Evolutionary conservation across 1,140 invertebrate genomes (phyloP).

Genomic region (Lysiphlebus fabarum): DNA sequence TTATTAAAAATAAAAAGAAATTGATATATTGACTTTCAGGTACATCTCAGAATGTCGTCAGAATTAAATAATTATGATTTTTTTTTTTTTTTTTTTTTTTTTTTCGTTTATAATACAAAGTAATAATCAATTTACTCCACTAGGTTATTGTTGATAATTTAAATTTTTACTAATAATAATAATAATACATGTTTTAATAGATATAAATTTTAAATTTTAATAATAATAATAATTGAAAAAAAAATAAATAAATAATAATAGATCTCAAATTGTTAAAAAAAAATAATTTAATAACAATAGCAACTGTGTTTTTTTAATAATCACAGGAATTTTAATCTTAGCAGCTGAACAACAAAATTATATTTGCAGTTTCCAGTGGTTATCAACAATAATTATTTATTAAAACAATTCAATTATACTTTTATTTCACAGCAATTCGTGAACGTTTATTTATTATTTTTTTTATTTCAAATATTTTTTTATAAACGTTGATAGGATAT

Average conservation of each 20-base stretch:
- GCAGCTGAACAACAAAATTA: slow-evolving; percentile 54
- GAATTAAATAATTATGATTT: too few relatives aligned
- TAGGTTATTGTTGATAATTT: too few relatives aligned
- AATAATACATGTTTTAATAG: neutral
- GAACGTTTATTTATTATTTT: slow-evolving; percentile 30
- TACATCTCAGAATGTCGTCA: too few relatives aligned
- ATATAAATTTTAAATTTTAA: neutral
- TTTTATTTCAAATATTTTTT: neutral
- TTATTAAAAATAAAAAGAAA: neutral
- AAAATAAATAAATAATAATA: too few relatives aligned
- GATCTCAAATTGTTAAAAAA: neutral
- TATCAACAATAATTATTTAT: slow-evolving; percentile 41
- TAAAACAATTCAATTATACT: slow-evolving; percentile 33
- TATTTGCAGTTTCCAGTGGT: slow-evolving; percentile 52
- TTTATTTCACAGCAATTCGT: slow-evolving; percentile 31
- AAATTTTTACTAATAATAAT: neutral
- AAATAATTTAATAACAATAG: neutral
- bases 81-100: too few relatives aligned
- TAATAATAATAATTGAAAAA: neutral
- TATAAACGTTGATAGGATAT: neutral
- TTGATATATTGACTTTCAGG: too few relatives aligned
- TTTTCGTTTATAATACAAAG: too few relatives aligned
- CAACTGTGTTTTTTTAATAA: slow-evolving; percentile 50
- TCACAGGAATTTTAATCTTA: slow-evolving; percentile 53
- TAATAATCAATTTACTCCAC: slow-evolving; percentile 4